Percentiles rank a stretch among this genome's conserved stretches.
phyloP scores from a whole-genome alignment of 2,797 vertebrate species.

The Ateles fusciceps region DNA sequence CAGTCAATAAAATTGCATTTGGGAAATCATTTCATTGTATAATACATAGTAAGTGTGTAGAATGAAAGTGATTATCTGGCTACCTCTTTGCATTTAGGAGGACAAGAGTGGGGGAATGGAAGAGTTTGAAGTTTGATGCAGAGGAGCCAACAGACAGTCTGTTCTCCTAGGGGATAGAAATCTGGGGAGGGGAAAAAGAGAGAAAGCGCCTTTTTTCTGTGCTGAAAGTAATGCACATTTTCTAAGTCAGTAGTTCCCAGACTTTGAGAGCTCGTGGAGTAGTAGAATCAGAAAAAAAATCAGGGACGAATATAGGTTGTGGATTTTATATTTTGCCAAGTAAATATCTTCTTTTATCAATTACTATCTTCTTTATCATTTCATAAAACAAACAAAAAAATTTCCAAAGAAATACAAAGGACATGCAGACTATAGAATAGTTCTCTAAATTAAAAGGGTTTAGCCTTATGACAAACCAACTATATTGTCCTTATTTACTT shows the following conservation, averaged over 20 bases:
- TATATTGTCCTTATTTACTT: neutral
- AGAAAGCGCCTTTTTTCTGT: neutral
- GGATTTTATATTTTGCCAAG: neutral
- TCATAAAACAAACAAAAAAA: neutral
- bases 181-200: neutral
- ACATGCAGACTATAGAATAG: neutral
- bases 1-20: neutral
- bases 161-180: neutral
- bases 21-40: neutral
- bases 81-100: neutral
- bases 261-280: neutral
- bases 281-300: neutral
- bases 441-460: neutral
- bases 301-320: neutral
- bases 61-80: neutral
- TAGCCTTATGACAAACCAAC: neutral
- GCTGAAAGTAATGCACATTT: neutral
- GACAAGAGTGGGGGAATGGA: neutral
- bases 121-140: neutral
- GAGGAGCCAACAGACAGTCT: neutral
- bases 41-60: neutral
- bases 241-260: neutral
- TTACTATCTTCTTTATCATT: neutral
- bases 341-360: neutral
- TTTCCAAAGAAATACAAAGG: neutral